These are phyloP conservation scores for Temnothorax ravouxi DNA, from an alignment of 2,888 invertebrate genomes.

Conservation along the genomic window DNA sequence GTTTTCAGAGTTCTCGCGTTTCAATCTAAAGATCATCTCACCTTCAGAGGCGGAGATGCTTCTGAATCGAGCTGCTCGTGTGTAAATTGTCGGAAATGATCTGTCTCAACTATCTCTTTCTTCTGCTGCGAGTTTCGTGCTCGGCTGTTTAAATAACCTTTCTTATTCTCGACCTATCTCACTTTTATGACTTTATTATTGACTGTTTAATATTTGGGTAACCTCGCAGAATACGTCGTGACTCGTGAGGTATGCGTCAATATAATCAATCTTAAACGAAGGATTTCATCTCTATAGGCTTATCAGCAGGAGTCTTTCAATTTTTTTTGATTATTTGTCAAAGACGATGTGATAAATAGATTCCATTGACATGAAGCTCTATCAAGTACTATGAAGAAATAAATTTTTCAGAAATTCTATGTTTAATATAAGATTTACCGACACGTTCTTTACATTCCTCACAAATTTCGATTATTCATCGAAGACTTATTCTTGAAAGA, in stretches of 20 bases:
- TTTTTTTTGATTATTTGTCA: not conserved
- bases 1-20: slow-evolving; percentile 80
- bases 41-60: slow-evolving; percentile 59
- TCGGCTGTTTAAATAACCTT: slow-evolving; percentile 62
- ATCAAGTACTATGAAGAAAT: too few species aligned
- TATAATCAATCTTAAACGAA: too few species aligned
- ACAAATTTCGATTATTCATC: too few species aligned
- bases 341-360: too few species aligned
- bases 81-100: slow-evolving; percentile 77
- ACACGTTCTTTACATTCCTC: too few species aligned
- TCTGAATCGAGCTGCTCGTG: slow-evolving; percentile 68
- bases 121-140: slow-evolving; percentile 39
- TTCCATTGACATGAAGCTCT: too few species aligned
- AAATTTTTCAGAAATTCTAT: too few species aligned
- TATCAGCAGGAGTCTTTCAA: not conserved
- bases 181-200: slow-evolving; percentile 7
- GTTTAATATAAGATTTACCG: too few species aligned
- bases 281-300: not conserved
- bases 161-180: slow-evolving; percentile 2
- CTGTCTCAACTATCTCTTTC: slow-evolving; percentile 61
- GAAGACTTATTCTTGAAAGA: too few species aligned
- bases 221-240: not conserved
- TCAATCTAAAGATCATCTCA: slow-evolving; percentile 63
- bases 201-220: not conserved
- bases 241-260: not conserved